A percentile compares a stretch with the other conserved stretches of the same genome.
These are phyloP conservation scores for Rostratula benghalensis DNA, from an alignment of 2,113 vertebrate species.

Conservation along the genomic window DNA sequence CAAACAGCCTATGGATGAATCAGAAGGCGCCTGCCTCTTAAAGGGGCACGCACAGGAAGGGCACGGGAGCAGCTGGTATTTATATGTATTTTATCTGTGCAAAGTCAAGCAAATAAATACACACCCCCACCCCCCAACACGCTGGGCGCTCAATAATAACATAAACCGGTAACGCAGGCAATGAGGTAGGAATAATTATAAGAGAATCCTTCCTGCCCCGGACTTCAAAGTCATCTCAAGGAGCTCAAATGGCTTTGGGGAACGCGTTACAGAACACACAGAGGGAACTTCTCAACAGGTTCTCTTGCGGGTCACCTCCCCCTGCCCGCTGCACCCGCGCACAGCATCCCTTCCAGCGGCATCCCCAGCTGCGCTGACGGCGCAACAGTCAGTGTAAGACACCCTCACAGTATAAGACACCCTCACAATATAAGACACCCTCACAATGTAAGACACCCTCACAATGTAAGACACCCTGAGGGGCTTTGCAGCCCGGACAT, in stretches of 20 bases:
- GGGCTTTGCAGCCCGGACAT: neutral
- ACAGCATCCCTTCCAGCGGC: neutral
- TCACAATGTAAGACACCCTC: neutral
- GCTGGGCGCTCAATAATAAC: neutral
- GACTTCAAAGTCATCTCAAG: neutral
- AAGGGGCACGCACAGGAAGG: constrained; percentile 36
- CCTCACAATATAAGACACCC: neutral
- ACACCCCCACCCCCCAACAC: neutral
- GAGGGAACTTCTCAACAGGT: constrained; percentile 7
- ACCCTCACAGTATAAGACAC: neutral
- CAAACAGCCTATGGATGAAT: constrained; percentile 21
- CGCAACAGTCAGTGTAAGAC: no score
- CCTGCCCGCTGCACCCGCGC: neutral
- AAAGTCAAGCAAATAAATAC: constrained; percentile 13
- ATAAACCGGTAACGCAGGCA: neutral
- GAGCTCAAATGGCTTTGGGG: neutral
- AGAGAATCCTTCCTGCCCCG: constrained; percentile 9
- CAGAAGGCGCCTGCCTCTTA: constrained; percentile 55
- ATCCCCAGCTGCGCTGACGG: neutral
- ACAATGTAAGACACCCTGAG: no score
- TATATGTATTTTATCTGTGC: fast-evolving
- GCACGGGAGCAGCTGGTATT: neutral
- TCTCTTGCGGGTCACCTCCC: neutral
- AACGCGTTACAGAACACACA: neutral
- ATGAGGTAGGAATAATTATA: neutral